Evolutionary conservation across 64 coral and sea anemone species (phyloP), one percentile per base, ranked within the genome.

Genomic region (Montipora capricornis): DNA sequence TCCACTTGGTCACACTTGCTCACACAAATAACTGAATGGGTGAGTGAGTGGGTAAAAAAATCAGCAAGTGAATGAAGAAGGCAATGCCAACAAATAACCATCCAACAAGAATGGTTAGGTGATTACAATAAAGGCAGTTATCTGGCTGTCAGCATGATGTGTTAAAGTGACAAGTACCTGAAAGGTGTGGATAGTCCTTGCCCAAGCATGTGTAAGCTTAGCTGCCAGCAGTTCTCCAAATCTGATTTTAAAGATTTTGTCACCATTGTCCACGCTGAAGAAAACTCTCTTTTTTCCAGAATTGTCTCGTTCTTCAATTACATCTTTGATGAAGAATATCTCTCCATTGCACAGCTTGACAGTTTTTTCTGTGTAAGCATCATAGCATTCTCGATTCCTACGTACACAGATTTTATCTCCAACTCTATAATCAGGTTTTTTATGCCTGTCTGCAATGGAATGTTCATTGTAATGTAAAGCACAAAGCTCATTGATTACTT

Each of bases 331-430:
- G 37, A 91, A 86, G 75, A 95, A 95, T 89, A 95, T 91, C 20
- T 95, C 93, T 62, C 93, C 93, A 80, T 95, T 95, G 16, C 88
- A 85, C 17, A 95, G 22, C n/a, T 61, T 80, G 37, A 95, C 29
- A 14, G 4, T 5, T 68, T 60, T 26, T 3, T n/a, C 3, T 19
- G 14, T 68, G 4, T 57, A 17, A 19, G 47, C 74, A 80, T 95
- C 89, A 95, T 7, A 14, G 50, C 88, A 95, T 10, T 46, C 75
- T 11, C 14, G 1, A 37, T 95, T 95, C 5, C 49, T 80, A 24
- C 73, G 75, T 24, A 95, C 12, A 85, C 93, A 95, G 29, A 95
- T 20, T 57, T 95, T 95, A 76, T 95, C 93, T 10, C 93, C 93
- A 16, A 46, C 37, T 49, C 26, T 53, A 62, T 86, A 95, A 17